These are phyloP conservation scores for Cheilosia variabilis DNA, from an alignment of 2,888 invertebrate genomes.

Conservation along the genomic window DNA sequence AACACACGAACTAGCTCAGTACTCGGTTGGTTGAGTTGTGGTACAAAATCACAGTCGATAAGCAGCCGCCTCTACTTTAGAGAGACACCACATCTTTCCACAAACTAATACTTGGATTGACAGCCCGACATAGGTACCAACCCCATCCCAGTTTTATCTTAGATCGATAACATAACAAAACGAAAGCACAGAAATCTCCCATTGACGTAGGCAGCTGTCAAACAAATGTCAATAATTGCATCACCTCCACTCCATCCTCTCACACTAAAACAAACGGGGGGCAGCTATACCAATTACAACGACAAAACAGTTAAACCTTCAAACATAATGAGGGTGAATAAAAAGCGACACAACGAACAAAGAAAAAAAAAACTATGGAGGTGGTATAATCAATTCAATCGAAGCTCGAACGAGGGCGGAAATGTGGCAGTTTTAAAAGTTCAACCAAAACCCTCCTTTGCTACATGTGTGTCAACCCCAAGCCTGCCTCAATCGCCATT, in stretches of 20 bases:
- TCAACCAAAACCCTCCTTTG: slow-evolving; percentile 9
- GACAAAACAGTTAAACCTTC: slow-evolving; percentile 6
- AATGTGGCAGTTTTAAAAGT: slow-evolving; percentile 33
- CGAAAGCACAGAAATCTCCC: not conserved
- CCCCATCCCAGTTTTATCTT: no score
- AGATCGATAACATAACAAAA: not conserved
- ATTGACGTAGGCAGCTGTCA: slow-evolving; percentile 13
- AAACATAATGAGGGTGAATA: not conserved
- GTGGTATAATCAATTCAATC: slow-evolving; percentile 18
- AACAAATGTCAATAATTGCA: slow-evolving; percentile 35
- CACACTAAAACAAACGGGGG: not conserved
- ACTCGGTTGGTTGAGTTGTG: no score
- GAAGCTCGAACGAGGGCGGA: slow-evolving; percentile 21
- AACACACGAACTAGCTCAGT: not conserved
- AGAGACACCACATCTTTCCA: no score
- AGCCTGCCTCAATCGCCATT: slow-evolving; percentile 57
- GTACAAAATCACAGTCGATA: not conserved
- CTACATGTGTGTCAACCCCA: slow-evolving; percentile 47
- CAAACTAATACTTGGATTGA: no score
- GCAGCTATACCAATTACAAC: slow-evolving; percentile 18
- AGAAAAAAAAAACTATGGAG: not conserved
- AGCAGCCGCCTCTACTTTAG: no score
- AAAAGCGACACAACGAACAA: slow-evolving; percentile 2
- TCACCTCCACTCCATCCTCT: not conserved
- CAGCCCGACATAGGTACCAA: no score